Evolutionary conservation across 2,113 vertebrate genomes (phyloP).

Genomic region (Parotia lawesii): DNA sequence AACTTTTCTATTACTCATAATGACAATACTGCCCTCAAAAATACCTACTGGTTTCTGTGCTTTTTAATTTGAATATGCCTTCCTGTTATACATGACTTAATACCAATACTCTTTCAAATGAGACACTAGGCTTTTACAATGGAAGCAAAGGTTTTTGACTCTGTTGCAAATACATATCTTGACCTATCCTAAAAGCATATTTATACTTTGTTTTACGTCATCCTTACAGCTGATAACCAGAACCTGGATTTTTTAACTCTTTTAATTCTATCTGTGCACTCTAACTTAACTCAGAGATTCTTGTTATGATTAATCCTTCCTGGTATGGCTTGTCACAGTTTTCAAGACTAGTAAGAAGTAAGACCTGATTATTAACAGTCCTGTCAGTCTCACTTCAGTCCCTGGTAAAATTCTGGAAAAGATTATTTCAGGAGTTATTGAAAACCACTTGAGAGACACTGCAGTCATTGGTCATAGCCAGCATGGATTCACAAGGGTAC

Average conservation of each 20-base stretch:
- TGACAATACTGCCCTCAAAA: neutral
- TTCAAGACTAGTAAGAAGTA: neutral
- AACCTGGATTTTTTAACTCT: neutral
- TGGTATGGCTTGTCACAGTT: rapidly evolving
- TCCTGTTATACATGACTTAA: neutral
- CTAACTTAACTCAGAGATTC: neutral
- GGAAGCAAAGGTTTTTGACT: neutral
- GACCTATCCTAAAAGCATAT: neutral
- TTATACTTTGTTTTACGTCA: neutral
- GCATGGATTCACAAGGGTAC: rapidly evolving
- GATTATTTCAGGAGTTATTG: neutral
- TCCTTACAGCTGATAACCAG: neutral
- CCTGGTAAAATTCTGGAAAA: neutral
- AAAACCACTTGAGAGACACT: neutral
- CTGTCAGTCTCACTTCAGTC: neutral
- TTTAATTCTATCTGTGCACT: neutral
- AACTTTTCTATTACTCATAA: neutral
- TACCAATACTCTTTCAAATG: neutral
- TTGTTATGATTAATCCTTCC: neutral
- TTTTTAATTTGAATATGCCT: neutral
- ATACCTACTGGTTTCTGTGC: neutral
- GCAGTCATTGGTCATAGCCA: neutral
- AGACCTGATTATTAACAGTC: neutral
- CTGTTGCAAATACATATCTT: neutral
- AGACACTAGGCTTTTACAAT: neutral